Percentiles rank a stretch among this genome's conserved stretches.
Conservation (phyloP, 1,140 invertebrate species). For the Lysiphlebus fabarum region DNA sequence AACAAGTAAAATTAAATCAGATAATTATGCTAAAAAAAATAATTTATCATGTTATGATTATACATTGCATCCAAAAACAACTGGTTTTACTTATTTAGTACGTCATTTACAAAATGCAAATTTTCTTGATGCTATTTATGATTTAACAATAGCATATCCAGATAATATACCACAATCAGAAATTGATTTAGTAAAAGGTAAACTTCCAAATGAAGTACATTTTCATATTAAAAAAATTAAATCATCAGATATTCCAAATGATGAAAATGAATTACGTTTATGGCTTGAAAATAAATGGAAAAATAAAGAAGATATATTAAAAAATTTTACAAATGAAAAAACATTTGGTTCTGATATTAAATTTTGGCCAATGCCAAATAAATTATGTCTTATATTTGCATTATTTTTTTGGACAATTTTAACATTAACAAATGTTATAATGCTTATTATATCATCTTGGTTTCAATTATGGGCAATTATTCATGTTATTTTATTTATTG, state of each 20-base stretch:
- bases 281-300: conserved; percentile 74
- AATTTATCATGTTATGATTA: conserved; percentile 67
- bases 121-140: conserved; percentile 72
- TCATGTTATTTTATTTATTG: conserved; percentile 52
- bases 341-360: conserved; percentile 38
- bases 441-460: conserved; percentile 49
- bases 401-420: conserved; percentile 59
- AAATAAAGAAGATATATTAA: conserved; percentile 65
- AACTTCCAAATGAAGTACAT: conserved; percentile 70
- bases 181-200: conserved; percentile 63
- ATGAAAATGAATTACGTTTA: conserved; percentile 57
- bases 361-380: conserved; percentile 42
- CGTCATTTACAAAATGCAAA: conserved; percentile 63
- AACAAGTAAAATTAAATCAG: conserved; percentile 68
- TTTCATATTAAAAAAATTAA: conserved; percentile 72
- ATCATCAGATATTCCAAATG: conserved; percentile 59
- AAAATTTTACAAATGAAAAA: conserved; percentile 60
- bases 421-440: conserved; percentile 43
- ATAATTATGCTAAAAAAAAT: conserved; percentile 70
- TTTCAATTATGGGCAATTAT: conserved; percentile 56
- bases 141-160: conserved; percentile 75
- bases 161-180: conserved; percentile 68
- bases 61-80: conserved; percentile 81
- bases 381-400: conserved; percentile 50
- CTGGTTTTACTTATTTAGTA: conserved; percentile 75